Evolutionary conservation across 2,888 invertebrate species (phyloP), one percentile per base, ranked within the genome.

Genomic region (Horisme vitalbata): DNA sequence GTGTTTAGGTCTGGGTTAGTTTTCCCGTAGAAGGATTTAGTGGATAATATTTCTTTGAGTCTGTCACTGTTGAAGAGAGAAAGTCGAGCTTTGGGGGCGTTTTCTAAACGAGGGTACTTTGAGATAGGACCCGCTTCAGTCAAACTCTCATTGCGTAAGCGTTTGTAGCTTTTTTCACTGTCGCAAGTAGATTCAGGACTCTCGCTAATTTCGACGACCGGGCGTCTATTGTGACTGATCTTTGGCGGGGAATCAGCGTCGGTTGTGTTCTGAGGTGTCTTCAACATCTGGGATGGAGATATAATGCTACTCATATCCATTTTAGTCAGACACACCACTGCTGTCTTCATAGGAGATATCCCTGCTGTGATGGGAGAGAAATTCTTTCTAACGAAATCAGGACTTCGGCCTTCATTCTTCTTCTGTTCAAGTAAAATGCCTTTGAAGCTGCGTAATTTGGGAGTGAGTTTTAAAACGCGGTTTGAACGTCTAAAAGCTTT

Each of bases 11-110:
- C 87, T 1, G 85, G 84, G 32, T 84, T 84, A 1, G 70, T 68
- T 68, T 90, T 91, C 0, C 91, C 89, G 57, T 92, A 92, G 65
- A 92, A 92, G 0, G 87, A 89, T 63, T 91, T 91, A 0, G 91
- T 70, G 0, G 91, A 83, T 0, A 92, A 68, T 10, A 91, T 86
- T 61, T 91, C 87, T 61, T 88, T 88, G 1, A 87, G 63, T 39
- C 78, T 67, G 23, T 88, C 84, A 35, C 79, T 81, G 53, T 83
- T 87, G 54, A 90, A 90, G 0, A 90, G 65, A 1, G 89, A 89
- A 2, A 83, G 53, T 0, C 90, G 74, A 0, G 89, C 90, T 68
- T 88, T 89, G 0, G 90, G 90, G 1, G 71, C 61, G 24, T 63
- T 76, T 9, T 87, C 87, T 3, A 89, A 33, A 49, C 85, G 71